These are phyloP conservation scores for Smutsia gigantea DNA, from an alignment of 2,797 vertebrate genomes.

Conservation along the genomic window DNA sequence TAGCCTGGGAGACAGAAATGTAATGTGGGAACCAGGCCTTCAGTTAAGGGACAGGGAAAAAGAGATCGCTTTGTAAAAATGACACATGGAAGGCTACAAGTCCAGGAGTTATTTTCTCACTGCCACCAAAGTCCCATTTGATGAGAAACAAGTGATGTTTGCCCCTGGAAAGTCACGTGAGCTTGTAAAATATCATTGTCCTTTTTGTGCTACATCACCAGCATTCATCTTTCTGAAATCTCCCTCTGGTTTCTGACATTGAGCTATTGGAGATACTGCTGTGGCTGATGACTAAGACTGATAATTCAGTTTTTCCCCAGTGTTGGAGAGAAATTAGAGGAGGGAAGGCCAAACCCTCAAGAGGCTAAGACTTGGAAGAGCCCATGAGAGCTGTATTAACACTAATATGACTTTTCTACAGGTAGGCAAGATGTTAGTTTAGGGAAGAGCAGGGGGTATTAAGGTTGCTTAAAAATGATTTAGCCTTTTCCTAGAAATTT, in stretches of 20 bases:
- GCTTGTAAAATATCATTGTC: slow-evolving; percentile 82
- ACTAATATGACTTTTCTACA: background rate
- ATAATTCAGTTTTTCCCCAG: slow-evolving; percentile 62
- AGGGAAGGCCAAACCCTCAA: slow-evolving; percentile 24
- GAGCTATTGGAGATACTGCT: slow-evolving; percentile 76
- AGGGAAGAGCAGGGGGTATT: background rate
- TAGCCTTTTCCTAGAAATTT: slow-evolving; percentile 23
- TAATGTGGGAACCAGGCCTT: slow-evolving; percentile 81
- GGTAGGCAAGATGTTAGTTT: background rate
- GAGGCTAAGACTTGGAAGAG: slow-evolving; percentile 48
- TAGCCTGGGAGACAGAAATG: slow-evolving; percentile 85
- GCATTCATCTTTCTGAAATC: slow-evolving; percentile 74
- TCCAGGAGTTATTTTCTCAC: slow-evolving; percentile 83
- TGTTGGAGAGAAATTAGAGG: slow-evolving; percentile 68
- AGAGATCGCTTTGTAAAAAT: slow-evolving; percentile 86
- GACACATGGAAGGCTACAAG: slow-evolving; percentile 82
- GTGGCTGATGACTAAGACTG: slow-evolving; percentile 72
- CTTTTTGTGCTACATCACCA: slow-evolving; percentile 74
- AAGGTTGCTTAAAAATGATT: slow-evolving; percentile 8
- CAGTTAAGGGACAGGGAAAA: slow-evolving; percentile 82
- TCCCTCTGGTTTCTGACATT: slow-evolving; percentile 73
- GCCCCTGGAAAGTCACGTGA: slow-evolving; percentile 67
- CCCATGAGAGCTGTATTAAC: background rate
- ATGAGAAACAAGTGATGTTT: slow-evolving; percentile 82
- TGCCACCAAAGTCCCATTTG: slow-evolving; percentile 80